Conservation (phyloP, 2,888 invertebrate genomes). For the Conops quadrifasciatus region DNA sequence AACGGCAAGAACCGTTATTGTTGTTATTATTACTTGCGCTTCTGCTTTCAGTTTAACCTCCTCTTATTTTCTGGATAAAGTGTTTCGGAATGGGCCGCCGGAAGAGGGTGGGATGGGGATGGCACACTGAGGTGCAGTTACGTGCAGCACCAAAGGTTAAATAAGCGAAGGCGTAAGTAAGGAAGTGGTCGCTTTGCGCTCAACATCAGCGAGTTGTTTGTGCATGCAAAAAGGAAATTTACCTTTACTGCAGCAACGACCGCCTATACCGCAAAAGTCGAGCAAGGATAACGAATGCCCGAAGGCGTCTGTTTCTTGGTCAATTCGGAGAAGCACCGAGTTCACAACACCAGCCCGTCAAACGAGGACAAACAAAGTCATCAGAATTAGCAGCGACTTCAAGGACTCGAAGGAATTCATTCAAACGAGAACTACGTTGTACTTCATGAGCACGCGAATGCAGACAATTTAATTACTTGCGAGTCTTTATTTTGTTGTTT, state of each 20-base stretch:
- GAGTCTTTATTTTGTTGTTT: too few relatives aligned
- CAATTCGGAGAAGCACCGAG: not conserved
- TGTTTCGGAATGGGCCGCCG: not conserved
- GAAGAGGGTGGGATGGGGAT: not conserved
- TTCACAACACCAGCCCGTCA: not conserved
- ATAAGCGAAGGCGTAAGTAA: not conserved
- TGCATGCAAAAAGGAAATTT: conserved; percentile 26
- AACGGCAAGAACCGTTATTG: not conserved
- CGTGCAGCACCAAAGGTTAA: conserved; percentile 1
- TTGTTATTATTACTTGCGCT: not conserved
- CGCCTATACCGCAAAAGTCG: not conserved
- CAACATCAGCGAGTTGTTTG: too few relatives aligned
- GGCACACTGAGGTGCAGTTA: not conserved
- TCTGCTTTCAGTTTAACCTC: too few relatives aligned
- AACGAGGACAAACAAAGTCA: not conserved
- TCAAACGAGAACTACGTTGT: conserved; percentile 9
- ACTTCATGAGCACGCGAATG: conserved; percentile 21
- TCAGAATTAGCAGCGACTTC: conserved; percentile 1
- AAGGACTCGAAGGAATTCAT: conserved; percentile 4
- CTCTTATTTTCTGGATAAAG: not conserved
- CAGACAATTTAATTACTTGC: conserved; percentile 29
- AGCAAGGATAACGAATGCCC: conserved; percentile 7
- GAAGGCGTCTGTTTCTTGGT: conserved; percentile 12
- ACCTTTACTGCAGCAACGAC: not conserved
- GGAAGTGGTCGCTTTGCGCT: too few relatives aligned